Percentiles rank a stretch among this genome's conserved stretches.
phyloP scores from a whole-genome alignment of 2,888 invertebrate species.

The Eremobia ochroleuca region DNA sequence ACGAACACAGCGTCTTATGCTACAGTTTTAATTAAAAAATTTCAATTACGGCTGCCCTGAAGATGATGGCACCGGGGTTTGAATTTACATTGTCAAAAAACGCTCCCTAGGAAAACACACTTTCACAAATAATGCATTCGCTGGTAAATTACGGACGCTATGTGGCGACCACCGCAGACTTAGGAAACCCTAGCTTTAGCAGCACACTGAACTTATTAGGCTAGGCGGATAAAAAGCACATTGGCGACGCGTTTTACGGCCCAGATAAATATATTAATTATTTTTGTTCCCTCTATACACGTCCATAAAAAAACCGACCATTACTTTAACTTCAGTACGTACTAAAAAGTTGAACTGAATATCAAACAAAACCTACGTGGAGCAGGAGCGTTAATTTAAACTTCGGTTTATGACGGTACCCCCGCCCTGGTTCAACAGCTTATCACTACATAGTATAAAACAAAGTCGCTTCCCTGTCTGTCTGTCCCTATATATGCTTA shows the following conservation, averaged over 20 bases:
- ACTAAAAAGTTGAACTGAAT: slow-evolving; percentile 44
- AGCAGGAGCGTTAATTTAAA: slow-evolving; percentile 54
- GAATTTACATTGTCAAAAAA: neutral
- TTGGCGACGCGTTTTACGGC: too few species aligned
- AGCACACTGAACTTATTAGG: neutral
- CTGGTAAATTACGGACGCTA: neutral
- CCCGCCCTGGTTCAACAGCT: slow-evolving; percentile 10
- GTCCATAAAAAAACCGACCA: slow-evolving; percentile 29
- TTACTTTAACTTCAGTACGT: slow-evolving; percentile 29
- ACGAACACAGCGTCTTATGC: neutral
- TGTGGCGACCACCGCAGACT: neutral
- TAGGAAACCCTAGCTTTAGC: neutral
- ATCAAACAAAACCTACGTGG: slow-evolving; percentile 22
- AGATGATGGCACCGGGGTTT: neutral
- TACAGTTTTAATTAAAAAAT: too few species aligned
- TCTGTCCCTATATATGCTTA: too few species aligned
- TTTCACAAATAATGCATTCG: neutral
- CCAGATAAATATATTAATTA: too few species aligned
- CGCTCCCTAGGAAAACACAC: neutral
- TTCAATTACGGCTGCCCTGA: too few species aligned
- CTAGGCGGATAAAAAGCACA: neutral
- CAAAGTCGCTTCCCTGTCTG: too few species aligned
- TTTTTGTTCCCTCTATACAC: neutral
- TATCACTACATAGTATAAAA: too few species aligned
- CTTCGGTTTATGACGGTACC: slow-evolving; percentile 48